These are phyloP conservation scores for Craniophora ligustri DNA, from an alignment of 2,888 invertebrate species.

Conservation along the genomic window DNA sequence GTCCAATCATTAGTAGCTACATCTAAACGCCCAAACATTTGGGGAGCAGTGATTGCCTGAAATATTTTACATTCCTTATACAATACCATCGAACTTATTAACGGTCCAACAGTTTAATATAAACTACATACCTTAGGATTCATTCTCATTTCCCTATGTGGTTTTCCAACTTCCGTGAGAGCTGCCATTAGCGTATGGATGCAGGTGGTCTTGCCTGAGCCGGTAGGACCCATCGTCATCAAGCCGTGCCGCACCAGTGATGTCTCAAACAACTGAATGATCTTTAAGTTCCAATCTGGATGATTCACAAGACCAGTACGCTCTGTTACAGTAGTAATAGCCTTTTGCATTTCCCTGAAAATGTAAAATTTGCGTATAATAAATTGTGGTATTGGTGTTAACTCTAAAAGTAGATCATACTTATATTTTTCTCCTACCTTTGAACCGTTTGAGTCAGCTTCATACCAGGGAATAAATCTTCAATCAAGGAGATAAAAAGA, in stretches of 20 bases:
- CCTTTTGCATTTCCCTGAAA: constrained; percentile 92
- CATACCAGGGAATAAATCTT: constrained; percentile 96
- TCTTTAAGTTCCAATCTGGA: constrained; percentile 95
- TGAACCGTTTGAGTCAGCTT: constrained; percentile 91
- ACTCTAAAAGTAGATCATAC: background rate
- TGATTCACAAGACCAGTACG: constrained; percentile 93
- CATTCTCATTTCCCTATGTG: constrained; percentile 96
- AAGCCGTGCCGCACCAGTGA: constrained; percentile 95
- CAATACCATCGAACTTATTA: no score
- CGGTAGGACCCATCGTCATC: constrained; percentile 97
- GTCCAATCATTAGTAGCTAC: constrained; percentile 98
- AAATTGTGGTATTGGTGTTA: background rate
- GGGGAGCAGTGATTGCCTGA: constrained; percentile 96
- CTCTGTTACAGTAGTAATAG: constrained; percentile 90
- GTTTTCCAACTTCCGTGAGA: constrained; percentile 92
- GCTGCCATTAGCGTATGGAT: constrained; percentile 93
- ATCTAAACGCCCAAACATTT: constrained; percentile 97
- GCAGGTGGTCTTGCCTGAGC: constrained; percentile 95
- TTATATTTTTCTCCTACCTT: constrained; percentile 59
- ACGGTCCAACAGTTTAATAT: background rate
- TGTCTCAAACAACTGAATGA: constrained; percentile 95
- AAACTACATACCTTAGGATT: constrained; percentile 93
- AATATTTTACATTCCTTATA: no score
- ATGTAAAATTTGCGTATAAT: background rate
- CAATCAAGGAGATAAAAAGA: constrained; percentile 94